Conservation (phyloP, 2,888 invertebrate species). For the Adelphocoris suturalis region DNA sequence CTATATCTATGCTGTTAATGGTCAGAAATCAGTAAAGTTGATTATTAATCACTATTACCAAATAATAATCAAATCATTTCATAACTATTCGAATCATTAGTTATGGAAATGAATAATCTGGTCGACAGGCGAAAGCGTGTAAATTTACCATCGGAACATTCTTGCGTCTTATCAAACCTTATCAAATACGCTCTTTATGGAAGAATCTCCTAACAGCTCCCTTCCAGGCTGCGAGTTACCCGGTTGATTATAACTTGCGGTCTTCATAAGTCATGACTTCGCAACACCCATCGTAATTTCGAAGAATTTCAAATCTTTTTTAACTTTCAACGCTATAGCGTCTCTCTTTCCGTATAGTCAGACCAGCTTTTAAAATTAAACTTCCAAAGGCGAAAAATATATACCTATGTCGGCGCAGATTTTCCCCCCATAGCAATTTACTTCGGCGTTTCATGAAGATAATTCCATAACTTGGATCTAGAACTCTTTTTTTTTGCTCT, state of each 20-base stretch:
- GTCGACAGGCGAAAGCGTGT: too few species aligned
- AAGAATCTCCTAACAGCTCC: not conserved
- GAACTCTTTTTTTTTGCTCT: not conserved
- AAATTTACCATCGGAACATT: too few species aligned
- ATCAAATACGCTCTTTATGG: not conserved
- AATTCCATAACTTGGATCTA: not conserved
- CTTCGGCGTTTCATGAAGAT: not conserved
- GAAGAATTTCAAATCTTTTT: not conserved
- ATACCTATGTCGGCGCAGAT: not conserved
- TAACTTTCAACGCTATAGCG: not conserved
- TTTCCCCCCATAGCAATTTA: not conserved
- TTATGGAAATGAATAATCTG: too few species aligned
- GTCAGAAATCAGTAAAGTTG: too few species aligned
- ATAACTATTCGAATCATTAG: too few species aligned
- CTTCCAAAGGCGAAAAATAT: not conserved
- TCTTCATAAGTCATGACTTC: not conserved
- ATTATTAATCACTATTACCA: too few species aligned
- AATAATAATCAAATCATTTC: too few species aligned
- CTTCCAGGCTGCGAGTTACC: not conserved
- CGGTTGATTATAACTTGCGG: constrained; percentile 19
- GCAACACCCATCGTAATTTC: not conserved
- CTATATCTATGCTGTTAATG: too few species aligned
- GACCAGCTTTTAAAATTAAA: not conserved
- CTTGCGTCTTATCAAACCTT: too few species aligned
- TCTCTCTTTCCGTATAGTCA: not conserved